phyloP scores from a whole-genome alignment of 2,797 vertebrate genomes.

The Caiman crocodilus region DNA sequence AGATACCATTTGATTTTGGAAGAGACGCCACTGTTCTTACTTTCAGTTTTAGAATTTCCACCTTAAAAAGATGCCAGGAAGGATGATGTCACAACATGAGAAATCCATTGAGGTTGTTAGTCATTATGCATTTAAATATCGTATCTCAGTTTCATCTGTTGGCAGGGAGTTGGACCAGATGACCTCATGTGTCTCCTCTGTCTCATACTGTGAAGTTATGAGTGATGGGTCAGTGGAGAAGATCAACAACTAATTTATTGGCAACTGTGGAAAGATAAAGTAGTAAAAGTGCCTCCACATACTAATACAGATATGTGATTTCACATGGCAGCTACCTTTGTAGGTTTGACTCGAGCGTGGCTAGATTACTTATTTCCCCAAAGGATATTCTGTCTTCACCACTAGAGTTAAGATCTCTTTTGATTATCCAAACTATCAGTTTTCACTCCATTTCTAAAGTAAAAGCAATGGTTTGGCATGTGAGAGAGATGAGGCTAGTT shows the following conservation, averaged over 20 bases:
- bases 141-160: not conserved
- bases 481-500: not conserved
- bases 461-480: not conserved
- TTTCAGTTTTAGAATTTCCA: slow-evolving; percentile 10
- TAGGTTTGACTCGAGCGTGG: not conserved
- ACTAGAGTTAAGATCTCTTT: not conserved
- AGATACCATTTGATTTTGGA: slow-evolving; percentile 12
- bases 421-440: not conserved
- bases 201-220: not conserved
- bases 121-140: not conserved
- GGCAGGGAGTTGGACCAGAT: not conserved
- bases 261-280: not conserved
- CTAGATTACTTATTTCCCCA: not conserved
- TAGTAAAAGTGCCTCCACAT: not conserved
- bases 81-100: slow-evolving; percentile 29
- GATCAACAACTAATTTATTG: not conserved
- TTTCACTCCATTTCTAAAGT: not conserved
- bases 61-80: not conserved
- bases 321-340: not conserved
- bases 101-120: not conserved
- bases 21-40: not conserved
- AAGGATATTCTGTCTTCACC: not conserved
- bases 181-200: not conserved
- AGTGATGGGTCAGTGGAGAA: not conserved
- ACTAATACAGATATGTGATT: not conserved